phyloP scores from a whole-genome alignment of 2,888 invertebrate species.

The Campaea margaritaria region DNA sequence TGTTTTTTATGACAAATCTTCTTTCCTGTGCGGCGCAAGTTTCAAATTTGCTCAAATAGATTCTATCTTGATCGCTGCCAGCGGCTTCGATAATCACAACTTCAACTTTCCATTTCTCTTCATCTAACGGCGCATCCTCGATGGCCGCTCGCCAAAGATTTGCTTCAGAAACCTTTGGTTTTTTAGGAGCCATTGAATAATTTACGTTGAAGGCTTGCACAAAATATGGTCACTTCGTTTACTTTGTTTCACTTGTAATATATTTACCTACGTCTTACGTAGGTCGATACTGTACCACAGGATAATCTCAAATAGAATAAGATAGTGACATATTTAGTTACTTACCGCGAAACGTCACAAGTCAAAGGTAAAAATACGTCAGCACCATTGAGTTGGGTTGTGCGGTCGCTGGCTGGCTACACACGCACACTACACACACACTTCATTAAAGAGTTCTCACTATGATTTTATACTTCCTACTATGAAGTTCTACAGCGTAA shows the following conservation, averaged over 20 bases:
- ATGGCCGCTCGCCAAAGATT: conserved; percentile 65
- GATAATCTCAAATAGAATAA: too few relatives aligned
- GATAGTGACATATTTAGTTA: too few relatives aligned
- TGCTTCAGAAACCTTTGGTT: conserved; percentile 56
- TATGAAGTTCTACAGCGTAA: too few relatives aligned
- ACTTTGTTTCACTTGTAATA: neutral
- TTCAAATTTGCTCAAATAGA: conserved; percentile 75
- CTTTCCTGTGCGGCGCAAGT: conserved; percentile 69
- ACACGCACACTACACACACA: too few relatives aligned
- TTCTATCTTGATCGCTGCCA: conserved; percentile 72
- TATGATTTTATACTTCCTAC: too few relatives aligned
- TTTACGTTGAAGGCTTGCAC: neutral
- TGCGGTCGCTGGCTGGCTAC: too few relatives aligned
- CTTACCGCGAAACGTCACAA: too few relatives aligned
- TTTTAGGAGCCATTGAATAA: conserved; percentile 65
- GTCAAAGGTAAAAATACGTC: too few relatives aligned
- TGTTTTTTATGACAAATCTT: conserved; percentile 77
- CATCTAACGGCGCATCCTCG: conserved; percentile 64
- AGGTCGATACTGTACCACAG: too few relatives aligned
- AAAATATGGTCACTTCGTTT: neutral
- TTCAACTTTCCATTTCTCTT: conserved; percentile 68
- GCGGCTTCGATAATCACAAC: conserved; percentile 74
- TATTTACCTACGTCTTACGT: too few relatives aligned
- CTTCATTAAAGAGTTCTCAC: too few relatives aligned
- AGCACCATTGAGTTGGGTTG: too few relatives aligned